These are phyloP conservation scores for Coracias cyanogaster DNA, from an alignment of 2,797 vertebrate genomes.

Conservation along the genomic window DNA sequence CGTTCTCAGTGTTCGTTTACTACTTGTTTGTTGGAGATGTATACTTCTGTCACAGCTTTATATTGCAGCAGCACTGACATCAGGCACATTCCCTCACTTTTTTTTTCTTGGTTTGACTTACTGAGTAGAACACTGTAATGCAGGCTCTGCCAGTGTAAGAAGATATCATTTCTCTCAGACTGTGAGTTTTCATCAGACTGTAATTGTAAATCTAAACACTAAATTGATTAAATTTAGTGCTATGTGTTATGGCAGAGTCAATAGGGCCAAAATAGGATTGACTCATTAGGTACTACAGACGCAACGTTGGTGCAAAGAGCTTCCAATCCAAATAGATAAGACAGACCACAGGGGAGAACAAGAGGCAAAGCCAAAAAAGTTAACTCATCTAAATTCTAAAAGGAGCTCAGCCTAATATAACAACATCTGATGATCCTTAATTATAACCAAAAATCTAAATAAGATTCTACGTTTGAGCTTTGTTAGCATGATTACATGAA, in stretches of 20 bases:
- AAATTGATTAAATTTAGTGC: constrained; percentile 52
- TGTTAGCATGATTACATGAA: neutral
- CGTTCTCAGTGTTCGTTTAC: neutral
- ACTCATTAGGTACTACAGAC: neutral
- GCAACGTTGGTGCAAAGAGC: neutral
- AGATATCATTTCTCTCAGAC: constrained; percentile 9
- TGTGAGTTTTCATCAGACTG: constrained; percentile 44
- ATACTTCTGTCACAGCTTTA: neutral
- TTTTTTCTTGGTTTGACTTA: constrained; percentile 31
- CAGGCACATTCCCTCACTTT: neutral
- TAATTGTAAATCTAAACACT: constrained; percentile 62
- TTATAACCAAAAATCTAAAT: neutral
- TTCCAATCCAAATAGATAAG: neutral
- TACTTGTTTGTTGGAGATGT: neutral
- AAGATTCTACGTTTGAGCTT: neutral
- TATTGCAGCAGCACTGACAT: neutral
- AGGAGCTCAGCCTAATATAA: neutral
- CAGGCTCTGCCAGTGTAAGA: constrained; percentile 21
- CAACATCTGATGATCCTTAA: neutral
- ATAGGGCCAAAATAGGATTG: neutral
- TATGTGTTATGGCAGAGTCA: constrained; percentile 19
- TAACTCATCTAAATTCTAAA: neutral
- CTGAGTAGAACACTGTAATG: constrained; percentile 2
- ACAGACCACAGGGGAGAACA: neutral
- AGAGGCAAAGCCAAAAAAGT: neutral